Percentiles rank a stretch among this genome's conserved stretches.
These are phyloP conservation scores for Caenorhabditis becei DNA, from an alignment of 2,888 invertebrate genomes.

Conservation along the genomic window DNA sequence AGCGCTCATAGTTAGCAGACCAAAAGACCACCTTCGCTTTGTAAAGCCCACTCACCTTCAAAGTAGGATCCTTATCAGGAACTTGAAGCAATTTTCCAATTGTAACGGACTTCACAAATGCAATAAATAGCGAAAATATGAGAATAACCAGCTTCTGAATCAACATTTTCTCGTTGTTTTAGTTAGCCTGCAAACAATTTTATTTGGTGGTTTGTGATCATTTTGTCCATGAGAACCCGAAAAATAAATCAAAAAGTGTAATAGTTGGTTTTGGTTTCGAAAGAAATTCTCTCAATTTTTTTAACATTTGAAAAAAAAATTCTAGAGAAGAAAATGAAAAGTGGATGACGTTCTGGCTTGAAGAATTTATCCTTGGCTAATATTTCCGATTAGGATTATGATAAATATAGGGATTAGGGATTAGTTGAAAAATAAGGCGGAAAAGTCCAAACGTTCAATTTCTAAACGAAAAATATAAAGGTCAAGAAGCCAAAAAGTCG, in stretches of 20 bases:
- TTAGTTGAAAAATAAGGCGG: conserved; percentile 3
- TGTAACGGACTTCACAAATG: conserved; percentile 26
- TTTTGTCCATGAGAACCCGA: not conserved
- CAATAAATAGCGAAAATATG: conserved; percentile 4
- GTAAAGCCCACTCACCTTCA: conserved; percentile 29
- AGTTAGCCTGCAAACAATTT: not conserved
- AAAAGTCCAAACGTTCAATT: conserved; percentile 20
- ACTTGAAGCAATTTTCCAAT: conserved; percentile 52
- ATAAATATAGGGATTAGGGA: not conserved
- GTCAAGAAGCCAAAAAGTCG: not conserved
- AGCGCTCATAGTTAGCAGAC: not conserved
- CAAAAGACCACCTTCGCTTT: not conserved
- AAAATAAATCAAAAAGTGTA: not conserved
- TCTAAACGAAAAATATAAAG: not conserved
- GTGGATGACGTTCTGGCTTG: conserved; percentile 1
- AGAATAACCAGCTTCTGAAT: conserved; percentile 5
- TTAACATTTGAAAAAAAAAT: not conserved
- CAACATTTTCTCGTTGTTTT: not conserved
- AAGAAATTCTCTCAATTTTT: too few relatives aligned
- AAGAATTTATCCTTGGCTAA: not conserved
- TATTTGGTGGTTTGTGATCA: not conserved
- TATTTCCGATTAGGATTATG: conserved; percentile 13
- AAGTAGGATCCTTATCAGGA: conserved; percentile 60
- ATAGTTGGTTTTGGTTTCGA: too few relatives aligned
- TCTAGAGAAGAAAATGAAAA: not conserved